These are phyloP conservation scores for Alloplasta piceator DNA, from an alignment of 2,888 invertebrate species.

Conservation along the genomic window DNA sequence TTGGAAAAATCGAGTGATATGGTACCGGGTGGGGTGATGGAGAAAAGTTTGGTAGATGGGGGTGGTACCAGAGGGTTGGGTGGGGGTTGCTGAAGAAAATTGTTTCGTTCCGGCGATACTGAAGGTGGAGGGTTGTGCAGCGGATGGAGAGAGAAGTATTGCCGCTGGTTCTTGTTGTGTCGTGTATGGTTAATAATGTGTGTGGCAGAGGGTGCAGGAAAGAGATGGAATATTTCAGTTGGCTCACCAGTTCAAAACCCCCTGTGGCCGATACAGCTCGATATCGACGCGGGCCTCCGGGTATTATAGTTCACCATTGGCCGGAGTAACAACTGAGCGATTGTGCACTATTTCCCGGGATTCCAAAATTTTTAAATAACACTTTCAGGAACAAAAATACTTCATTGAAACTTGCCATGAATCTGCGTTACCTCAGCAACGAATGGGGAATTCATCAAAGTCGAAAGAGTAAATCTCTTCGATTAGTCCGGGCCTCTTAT, in stretches of 20 bases:
- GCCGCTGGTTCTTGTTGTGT: slow-evolving; percentile 43
- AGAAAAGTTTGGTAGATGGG: slow-evolving; percentile 6
- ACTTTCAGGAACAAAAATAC: neutral
- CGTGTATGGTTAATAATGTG: slow-evolving; percentile 51
- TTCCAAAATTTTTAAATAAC: neutral
- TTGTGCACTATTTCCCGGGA: neutral
- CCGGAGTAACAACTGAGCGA: neutral
- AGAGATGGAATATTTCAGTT: no score
- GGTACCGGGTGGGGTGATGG: slow-evolving; percentile 28
- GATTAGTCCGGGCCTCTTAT: no score
- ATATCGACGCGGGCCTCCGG: no score
- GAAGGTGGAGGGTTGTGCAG: slow-evolving; percentile 31
- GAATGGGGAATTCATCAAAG: no score
- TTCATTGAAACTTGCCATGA: no score
- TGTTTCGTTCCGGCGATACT: slow-evolving; percentile 68
- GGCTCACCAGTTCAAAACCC: no score
- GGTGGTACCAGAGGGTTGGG: neutral
- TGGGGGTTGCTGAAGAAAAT: slow-evolving; percentile 69
- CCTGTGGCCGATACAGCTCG: no score
- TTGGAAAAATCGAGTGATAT: slow-evolving; percentile 18
- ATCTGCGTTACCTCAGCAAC: no score
- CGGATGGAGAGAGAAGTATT: slow-evolving; percentile 41
- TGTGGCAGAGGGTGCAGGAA: neutral
- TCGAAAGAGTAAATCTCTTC: no score
- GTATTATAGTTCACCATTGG: no score